Percentiles rank a stretch among this genome's conserved stretches.
Conservation (phyloP, 2,113 vertebrate genomes). For the Patagioenas fasciata region DNA sequence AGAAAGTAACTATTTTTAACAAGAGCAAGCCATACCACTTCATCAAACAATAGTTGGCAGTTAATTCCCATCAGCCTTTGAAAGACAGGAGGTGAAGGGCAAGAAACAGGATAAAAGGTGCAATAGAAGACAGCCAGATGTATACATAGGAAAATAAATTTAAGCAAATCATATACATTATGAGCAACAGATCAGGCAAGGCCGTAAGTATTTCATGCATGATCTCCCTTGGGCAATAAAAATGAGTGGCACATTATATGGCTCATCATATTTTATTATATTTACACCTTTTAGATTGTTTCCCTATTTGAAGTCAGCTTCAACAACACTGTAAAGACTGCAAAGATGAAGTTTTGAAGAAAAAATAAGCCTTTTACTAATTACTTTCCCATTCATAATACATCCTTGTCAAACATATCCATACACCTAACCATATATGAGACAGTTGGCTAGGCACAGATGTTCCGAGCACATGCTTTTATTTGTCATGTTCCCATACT, state of each 20-base stretch:
- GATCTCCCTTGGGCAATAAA: not conserved
- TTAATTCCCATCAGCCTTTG: not conserved
- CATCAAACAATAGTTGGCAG: not conserved
- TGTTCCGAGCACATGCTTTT: not conserved
- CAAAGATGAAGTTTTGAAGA: not conserved
- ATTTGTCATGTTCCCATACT: not conserved
- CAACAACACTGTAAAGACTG: not conserved
- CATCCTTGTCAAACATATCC: not conserved
- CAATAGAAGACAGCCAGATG: not conserved
- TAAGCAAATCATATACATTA: not conserved
- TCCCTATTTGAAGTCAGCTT: not conserved
- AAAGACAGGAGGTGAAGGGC: not conserved
- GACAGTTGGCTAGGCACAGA: not conserved
- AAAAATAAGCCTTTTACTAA: not conserved
- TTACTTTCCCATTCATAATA: not conserved
- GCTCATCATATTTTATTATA: slow-evolving; percentile 7
- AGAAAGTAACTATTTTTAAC: not conserved
- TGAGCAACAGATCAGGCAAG: not conserved
- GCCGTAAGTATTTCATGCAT: not conserved
- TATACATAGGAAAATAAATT: not conserved
- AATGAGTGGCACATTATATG: not conserved
- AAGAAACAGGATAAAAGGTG: not conserved
- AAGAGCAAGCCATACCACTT: not conserved
- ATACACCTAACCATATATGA: not conserved
- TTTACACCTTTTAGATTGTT: not conserved